These are phyloP conservation scores for Tetrax tetrax DNA, from an alignment of 2,113 vertebrate species.

Conservation along the genomic window DNA sequence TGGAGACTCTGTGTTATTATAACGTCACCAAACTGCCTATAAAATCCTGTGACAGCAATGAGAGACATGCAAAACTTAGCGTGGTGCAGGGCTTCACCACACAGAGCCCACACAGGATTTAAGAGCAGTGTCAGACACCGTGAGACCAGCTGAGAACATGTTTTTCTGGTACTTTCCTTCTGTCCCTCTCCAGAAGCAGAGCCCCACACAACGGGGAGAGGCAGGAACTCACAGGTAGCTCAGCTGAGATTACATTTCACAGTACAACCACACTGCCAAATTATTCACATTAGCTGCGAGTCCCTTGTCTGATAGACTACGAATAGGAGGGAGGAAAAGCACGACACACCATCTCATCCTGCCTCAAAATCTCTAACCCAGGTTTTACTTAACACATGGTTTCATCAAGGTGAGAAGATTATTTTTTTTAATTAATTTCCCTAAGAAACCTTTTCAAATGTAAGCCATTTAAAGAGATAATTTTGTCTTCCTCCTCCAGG, in stretches of 20 bases:
- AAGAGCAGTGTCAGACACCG: fast-evolving
- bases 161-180: fast-evolving
- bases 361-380: neutral
- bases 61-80: fast-evolving
- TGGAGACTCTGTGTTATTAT: neutral
- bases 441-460: neutral
- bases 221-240: fast-evolving
- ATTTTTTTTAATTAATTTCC: neutral
- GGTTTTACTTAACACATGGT: neutral
- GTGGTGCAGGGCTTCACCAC: neutral
- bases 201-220: neutral
- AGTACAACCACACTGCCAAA: neutral
- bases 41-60: neutral
- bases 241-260: fast-evolving
- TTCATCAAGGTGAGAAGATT: neutral
- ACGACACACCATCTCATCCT: neutral
- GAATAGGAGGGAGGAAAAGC: fast-evolving
- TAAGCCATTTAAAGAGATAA: neutral
- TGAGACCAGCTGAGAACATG: neutral
- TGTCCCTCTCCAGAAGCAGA: no score
- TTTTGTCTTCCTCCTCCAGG: fast-evolving
- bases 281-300: neutral
- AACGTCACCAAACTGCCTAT: neutral
- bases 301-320: neutral
- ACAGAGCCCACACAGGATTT: neutral